A percentile compares a stretch with the other conserved stretches of the same genome.
These are phyloP conservation scores for Stichopus horrens DNA, from an alignment of 53 echinoderm and acorn worm genomes.

Conservation along the genomic window DNA sequence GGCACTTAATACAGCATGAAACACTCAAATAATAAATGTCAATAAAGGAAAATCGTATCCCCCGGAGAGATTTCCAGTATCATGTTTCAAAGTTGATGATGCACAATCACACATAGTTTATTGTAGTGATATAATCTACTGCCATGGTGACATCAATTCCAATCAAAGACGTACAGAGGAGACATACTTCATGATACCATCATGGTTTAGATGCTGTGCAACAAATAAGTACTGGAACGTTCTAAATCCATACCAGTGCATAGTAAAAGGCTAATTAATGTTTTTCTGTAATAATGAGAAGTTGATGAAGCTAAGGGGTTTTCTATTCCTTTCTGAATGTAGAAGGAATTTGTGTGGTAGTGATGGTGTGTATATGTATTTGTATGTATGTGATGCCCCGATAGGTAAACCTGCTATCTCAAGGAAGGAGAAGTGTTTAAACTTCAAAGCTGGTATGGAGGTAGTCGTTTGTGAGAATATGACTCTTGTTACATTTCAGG, in stretches of 20 bases:
- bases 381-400: too few relatives aligned
- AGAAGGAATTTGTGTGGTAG: too few relatives aligned
- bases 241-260: not conserved
- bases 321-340: not conserved
- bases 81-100: not conserved
- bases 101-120: not conserved
- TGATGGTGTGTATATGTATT: too few relatives aligned
- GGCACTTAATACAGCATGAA: too few relatives aligned
- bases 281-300: not conserved
- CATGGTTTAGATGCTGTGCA: not conserved
- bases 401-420: too few relatives aligned
- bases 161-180: not conserved
- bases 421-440: too few relatives aligned
- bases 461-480: too few relatives aligned
- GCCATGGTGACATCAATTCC: not conserved
- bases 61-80: not conserved
- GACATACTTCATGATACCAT: not conserved
- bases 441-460: too few relatives aligned
- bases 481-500: too few relatives aligned
- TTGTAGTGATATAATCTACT: not conserved
- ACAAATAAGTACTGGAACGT: not conserved
- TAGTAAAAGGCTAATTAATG: not conserved
- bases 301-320: not conserved
- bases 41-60: not conserved
- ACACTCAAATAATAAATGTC: too few relatives aligned